Evolutionary conservation across 2,888 invertebrate species (phyloP), one percentile per base, ranked within the genome.

Genomic region (Entomobrya multifasciata): DNA sequence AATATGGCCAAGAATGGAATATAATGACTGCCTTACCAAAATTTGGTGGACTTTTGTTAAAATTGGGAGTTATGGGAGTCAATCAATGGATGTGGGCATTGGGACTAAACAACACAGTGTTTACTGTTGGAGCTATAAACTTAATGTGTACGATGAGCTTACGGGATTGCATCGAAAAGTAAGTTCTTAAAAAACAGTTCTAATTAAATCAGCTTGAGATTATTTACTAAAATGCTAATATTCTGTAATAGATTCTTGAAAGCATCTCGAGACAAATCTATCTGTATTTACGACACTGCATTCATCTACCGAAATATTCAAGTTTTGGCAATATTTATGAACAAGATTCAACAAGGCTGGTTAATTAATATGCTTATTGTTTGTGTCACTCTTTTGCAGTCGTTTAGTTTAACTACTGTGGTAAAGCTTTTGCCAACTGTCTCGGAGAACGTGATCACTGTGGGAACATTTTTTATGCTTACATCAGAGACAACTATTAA

Each of bases 21-120:
- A 55, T 20, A n/a, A n/a, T n/a, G n/a, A n/a, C n/a, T n/a, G n/a
- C n/a, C n/a, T n/a, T n/a, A n/a, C n/a, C n/a, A n/a, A n/a, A n/a
- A n/a, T n/a, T n/a, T n/a, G n/a, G n/a, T 20, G 55, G 55, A 17
- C 2, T 8, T 10, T 3, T 27, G 1, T 4, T 65, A 2, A 27
- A 25, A 30, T 5, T 65, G 1, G 2, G 13, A 4, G 30, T 65
- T 1, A 30, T 65, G 27, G 2, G 6, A 5, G 30, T 65, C 4
- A 65, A 65, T 36, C 30, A 65, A 1, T 65, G 65, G 65, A 30
- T 65, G 11, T 65, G 65, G 65, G 65, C 27, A 2, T 65, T 65
- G 13, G 65, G 27, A 65, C 10, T 27, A n/a, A 4, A 11, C n/a
- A 65, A n/a, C 8, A 27, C 36, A 2, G 27, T 65, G 15, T 65